Evolutionary conservation across 2,797 vertebrate genomes (phyloP).

Genomic region (Harpagifer antarcticus): DNA sequence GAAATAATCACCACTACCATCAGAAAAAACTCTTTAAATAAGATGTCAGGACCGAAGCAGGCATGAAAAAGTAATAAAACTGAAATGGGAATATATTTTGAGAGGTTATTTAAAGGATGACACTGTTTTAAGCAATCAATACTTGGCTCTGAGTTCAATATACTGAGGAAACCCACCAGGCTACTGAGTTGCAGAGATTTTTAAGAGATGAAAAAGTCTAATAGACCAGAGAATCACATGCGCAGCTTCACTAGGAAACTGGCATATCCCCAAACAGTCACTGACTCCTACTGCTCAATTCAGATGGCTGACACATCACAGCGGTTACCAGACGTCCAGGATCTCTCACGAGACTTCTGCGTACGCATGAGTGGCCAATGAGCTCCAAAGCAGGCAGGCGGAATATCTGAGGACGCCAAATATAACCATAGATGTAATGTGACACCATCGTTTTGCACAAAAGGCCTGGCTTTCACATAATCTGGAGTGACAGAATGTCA

Average conservation of each 20-base stretch:
- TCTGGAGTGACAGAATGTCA: slow-evolving; percentile 17
- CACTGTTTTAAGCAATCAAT: slow-evolving; percentile 61
- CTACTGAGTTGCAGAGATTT: slow-evolving; percentile 16
- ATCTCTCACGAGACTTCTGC: slow-evolving; percentile 20
- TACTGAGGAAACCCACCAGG: slow-evolving; percentile 14
- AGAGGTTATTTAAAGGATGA: slow-evolving; percentile 48
- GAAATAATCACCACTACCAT: background rate
- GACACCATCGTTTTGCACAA: slow-evolving; percentile 28
- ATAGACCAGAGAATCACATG: slow-evolving; percentile 24
- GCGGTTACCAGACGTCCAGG: slow-evolving; percentile 34
- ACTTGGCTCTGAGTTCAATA: slow-evolving; percentile 45
- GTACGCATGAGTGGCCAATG: slow-evolving; percentile 14
- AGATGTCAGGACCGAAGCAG: slow-evolving; percentile 13
- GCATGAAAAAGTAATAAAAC: slow-evolving; percentile 6
- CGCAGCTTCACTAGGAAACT: slow-evolving; percentile 32
- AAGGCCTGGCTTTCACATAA: slow-evolving; percentile 28
- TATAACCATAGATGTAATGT: slow-evolving; percentile 16
- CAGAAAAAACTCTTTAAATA: slow-evolving; percentile 9
- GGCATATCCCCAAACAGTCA: slow-evolving; percentile 40
- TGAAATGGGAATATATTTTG: slow-evolving; percentile 25
- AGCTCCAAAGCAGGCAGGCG: slow-evolving; percentile 2
- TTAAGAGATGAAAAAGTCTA: slow-evolving; percentile 48
- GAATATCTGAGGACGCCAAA: slow-evolving; percentile 1
- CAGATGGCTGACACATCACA: slow-evolving; percentile 44
- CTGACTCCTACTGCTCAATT: slow-evolving; percentile 34